Evolutionary conservation across 2,113 vertebrate species (phyloP), one percentile per base, ranked within the genome.

Genomic region (Tinamus guttatus): DNA sequence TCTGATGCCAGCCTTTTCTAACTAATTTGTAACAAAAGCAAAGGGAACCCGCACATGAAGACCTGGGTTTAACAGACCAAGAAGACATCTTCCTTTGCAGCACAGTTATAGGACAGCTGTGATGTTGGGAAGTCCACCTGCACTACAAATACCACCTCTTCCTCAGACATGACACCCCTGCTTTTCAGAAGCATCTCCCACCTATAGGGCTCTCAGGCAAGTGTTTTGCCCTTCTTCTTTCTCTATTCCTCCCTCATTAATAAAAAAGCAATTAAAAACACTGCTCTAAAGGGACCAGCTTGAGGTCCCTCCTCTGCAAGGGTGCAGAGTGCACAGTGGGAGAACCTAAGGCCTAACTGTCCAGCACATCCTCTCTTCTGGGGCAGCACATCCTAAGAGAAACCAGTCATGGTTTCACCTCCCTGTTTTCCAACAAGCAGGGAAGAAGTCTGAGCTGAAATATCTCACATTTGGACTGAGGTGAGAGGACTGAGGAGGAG

Each of bases 321-420:
- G 17, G 32, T n/a, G n/a, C n/a, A n/a, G 43, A 38, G 38, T 32
- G 36, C 27, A 17, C 0, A 1, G 25, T 58, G 49, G 34, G 74
- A 73, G 16, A 64, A 51, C 41, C 41, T 20, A 18, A n/a, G 59
- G 13, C 36, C 49, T 7, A 2, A 5, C 40, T 43, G 24, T 16
- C 59, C 74, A 28, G 27, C 17, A 25, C 34, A 22, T 13, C 65
- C 45, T 45, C 43, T 52, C 36, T 51, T n/a, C 60, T 20, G 2
- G 0, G 51, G 67, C 38, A 32, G 43, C 13, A 11, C 0, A 0
- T 54, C 52, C 45, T 54, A 45, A 68, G 67, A 71, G 30, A 45
- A 9, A 60, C 36, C 21, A 12, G 18, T 38, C 0, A 0, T n/a
- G 10, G 25, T 28, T 20, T 54, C n/a, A 54, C 47, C 62, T 5